Percentiles rank a stretch among this genome's conserved stretches.
Evolutionary conservation across 2,888 invertebrate genomes (phyloP).

Genomic region (Noctua janthe): DNA sequence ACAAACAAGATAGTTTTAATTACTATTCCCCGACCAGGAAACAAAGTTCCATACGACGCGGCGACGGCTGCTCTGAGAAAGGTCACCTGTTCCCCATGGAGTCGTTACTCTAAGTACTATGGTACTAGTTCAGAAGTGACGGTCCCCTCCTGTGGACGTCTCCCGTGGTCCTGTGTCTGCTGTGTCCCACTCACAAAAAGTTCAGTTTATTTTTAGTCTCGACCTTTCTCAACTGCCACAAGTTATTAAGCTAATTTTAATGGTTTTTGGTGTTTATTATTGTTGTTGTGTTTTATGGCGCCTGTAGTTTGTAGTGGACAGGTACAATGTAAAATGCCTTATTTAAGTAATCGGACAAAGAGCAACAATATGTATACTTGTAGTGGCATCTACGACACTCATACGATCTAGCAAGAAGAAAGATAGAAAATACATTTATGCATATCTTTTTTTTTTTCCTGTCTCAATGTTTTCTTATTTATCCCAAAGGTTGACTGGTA

Average conservation of each 20-base stretch:
- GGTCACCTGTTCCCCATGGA: background rate
- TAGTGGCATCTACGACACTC: background rate
- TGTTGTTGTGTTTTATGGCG: background rate
- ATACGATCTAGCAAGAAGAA: background rate
- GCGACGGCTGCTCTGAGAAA: background rate
- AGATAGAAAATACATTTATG: no score
- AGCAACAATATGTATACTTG: background rate
- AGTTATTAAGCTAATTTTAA: conserved; percentile 9
- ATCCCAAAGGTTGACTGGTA: no score
- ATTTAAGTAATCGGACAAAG: background rate
- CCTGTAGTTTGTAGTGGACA: background rate
- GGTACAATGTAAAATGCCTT: background rate
- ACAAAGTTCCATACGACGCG: conserved; percentile 1
- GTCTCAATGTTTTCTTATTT: no score
- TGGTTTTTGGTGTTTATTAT: conserved; percentile 2
- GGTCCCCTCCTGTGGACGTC: background rate
- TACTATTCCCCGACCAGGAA: background rate
- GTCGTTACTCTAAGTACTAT: conserved; percentile 30
- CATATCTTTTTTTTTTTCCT: no score
- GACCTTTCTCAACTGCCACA: conserved; percentile 28
- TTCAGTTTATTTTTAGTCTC: conserved; percentile 21
- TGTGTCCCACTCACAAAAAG: background rate
- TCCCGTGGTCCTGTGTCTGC: background rate
- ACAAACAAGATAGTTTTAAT: background rate
- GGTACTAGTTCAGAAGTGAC: conserved; percentile 9